Evolutionary conservation across 2,113 vertebrate genomes (phyloP).

Genomic region (Pteronura brasiliensis): DNA sequence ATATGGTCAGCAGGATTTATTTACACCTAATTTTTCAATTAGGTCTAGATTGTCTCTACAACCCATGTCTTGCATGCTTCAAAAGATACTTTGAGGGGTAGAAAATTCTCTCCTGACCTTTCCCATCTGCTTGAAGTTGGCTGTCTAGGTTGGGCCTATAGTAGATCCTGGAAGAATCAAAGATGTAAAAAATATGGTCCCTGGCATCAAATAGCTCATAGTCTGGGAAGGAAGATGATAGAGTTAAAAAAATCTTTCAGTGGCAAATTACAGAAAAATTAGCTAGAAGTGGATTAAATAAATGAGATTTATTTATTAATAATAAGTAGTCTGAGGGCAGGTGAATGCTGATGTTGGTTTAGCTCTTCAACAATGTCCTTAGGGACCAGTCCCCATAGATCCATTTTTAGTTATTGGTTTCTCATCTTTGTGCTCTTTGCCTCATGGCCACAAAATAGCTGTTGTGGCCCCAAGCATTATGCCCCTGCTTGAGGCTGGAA

Average conservation of each 20-base stretch:
- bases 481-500: neutral
- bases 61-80: neutral
- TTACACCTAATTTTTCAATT: slow-evolving; percentile 33
- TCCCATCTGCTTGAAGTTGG: neutral
- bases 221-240: neutral
- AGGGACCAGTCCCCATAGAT: neutral
- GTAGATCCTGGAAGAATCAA: neutral
- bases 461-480: neutral
- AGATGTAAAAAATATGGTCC: neutral
- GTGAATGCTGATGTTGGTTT: neutral
- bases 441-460: neutral
- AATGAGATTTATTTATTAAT: neutral
- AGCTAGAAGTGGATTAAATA: neutral
- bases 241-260: neutral
- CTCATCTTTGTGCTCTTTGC: neutral
- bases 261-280: neutral
- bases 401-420: neutral
- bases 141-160: neutral
- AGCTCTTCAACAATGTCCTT: neutral
- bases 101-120: neutral
- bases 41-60: neutral
- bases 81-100: neutral
- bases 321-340: neutral
- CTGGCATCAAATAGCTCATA: neutral
- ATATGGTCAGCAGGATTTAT: neutral